Evolutionary conservation across 2,113 vertebrate species (phyloP), one percentile per base, ranked within the genome.

Genomic region (Sula dactylatra): DNA sequence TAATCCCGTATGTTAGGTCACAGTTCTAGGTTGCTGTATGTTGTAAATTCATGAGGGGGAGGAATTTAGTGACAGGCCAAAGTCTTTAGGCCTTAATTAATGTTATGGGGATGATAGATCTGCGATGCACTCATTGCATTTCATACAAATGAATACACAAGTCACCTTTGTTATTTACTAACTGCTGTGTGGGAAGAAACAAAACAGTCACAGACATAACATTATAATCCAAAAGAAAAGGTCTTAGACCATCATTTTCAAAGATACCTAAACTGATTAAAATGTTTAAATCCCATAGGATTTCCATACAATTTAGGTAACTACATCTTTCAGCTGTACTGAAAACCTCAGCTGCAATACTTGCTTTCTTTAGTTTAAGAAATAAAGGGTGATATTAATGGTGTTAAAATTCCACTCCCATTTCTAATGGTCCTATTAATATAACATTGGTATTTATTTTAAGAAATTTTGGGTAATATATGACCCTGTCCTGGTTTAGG

Each of bases 41-140:
- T 45, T 94, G 78, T 94, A 95, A 95, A 96, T 97, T 97, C 95
- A 94, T 93, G 87, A 95, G 58, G 58, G 66, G 95, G 91, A 95
- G 91, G 94, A 93, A 94, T 93, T 93, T 36, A 95, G 74, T 96
- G 97, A 94, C 96, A 96, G 79, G 29, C 66, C 74, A 94, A 84
- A 94, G 73, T 89, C 89, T 95, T 96, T 66, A 97, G 74, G 89
- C 84, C 45, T 82, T 96, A 96, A 96, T 96, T 97, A 97, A 93
- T 71, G 78, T 97, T 94, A 94, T 44, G 38, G 74, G 83, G 88
- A 96, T 97, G 95, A 96, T 59, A 86, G 93, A 95, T 95, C 42
- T 90, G 54, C 66, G 90, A 38, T 22, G 42, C 78, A 77, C 47
- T 94, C 77, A 47, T 45, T 89, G 61, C 42, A 89, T 90, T 93